Conservation (phyloP, 2,797 vertebrate species). For the Crocodylus rhombifer region DNA sequence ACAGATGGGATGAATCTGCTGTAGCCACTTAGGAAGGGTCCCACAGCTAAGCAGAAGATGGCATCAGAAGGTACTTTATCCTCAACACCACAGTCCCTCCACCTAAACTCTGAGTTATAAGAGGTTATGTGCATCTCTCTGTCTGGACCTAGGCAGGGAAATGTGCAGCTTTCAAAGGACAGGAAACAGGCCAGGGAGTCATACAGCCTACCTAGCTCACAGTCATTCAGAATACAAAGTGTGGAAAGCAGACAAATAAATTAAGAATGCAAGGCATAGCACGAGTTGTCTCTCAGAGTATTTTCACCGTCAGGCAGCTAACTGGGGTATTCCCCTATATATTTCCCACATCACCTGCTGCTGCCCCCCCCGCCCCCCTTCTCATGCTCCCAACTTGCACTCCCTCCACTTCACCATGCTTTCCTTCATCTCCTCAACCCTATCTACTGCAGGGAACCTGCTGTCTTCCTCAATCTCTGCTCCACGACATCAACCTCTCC, state of each 20-base stretch:
- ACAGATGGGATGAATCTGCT: not conserved
- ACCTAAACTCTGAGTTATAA: not conserved
- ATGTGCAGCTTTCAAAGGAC: no score
- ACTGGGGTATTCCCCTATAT: not conserved
- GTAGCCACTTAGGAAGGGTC: not conserved
- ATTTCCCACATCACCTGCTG: not conserved
- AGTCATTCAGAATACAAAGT: slow-evolving; percentile 41
- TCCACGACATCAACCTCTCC: not conserved
- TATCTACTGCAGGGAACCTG: not conserved
- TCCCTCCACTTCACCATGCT: not conserved
- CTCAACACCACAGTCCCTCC: not conserved
- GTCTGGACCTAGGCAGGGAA: no score
- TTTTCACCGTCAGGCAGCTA: not conserved
- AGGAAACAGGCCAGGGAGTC: slow-evolving; percentile 28
- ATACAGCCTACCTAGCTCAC: not conserved
- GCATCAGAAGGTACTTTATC: not conserved
- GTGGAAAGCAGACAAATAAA: slow-evolving; percentile 36
- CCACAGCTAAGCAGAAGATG: not conserved
- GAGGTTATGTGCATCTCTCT: no score
- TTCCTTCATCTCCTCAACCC: not conserved
- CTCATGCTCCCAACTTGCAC: not conserved
- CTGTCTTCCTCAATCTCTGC: not conserved
- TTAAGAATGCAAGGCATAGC: not conserved
- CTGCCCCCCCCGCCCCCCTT: not conserved
- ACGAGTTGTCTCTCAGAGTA: slow-evolving; percentile 18